Percentiles rank a stretch among this genome's conserved stretches.
These are phyloP conservation scores for Phataginus tricuspis DNA, from an alignment of 2,797 vertebrate species.

Conservation along the genomic window DNA sequence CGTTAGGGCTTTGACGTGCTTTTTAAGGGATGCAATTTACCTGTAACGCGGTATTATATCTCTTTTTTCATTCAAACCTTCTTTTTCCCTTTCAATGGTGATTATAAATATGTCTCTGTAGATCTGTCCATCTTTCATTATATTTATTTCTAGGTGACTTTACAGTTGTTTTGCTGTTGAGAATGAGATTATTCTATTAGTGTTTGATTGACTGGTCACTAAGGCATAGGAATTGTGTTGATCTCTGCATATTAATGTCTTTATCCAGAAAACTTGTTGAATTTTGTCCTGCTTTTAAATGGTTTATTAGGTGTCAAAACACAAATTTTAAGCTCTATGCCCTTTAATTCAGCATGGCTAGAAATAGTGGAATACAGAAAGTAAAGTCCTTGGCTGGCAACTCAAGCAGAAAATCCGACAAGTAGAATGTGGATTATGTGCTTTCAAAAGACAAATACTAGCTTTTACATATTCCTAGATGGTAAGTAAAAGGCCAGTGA, in stretches of 20 bases:
- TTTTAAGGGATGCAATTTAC: neutral
- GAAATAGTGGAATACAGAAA: neutral
- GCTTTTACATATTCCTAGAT: neutral
- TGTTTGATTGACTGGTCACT: neutral
- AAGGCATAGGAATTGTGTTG: neutral
- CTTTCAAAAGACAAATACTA: slow-evolving; percentile 42
- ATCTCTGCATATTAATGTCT: neutral
- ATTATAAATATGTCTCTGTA: neutral
- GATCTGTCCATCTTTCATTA: neutral
- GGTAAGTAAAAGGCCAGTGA: slow-evolving; percentile 5
- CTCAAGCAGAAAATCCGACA: slow-evolving; percentile 25
- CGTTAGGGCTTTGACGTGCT: neutral
- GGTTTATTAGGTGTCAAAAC: neutral
- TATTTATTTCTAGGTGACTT: neutral
- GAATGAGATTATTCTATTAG: neutral
- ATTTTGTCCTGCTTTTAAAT: neutral
- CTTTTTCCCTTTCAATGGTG: neutral
- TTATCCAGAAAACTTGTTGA: neutral
- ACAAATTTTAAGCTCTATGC: neutral
- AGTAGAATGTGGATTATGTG: slow-evolving; percentile 17
- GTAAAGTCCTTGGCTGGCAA: neutral
- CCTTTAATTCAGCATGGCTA: neutral
- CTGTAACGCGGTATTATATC: neutral
- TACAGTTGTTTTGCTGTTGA: neutral
- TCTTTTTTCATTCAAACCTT: neutral